Evolutionary conservation across 2,888 invertebrate genomes (phyloP).

Genomic region (Xylocampa areola): DNA sequence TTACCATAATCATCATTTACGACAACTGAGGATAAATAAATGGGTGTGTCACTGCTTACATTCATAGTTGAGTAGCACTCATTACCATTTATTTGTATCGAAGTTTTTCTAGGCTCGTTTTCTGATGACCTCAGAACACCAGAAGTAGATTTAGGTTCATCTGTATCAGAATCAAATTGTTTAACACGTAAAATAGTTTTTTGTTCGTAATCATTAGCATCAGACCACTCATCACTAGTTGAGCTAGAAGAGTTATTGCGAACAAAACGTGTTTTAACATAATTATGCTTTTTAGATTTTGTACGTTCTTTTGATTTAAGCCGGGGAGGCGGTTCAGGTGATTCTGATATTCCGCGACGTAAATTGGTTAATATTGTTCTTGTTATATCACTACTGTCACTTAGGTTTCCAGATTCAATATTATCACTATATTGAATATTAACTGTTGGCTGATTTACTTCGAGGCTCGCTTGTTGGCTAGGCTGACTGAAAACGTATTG

Average conservation of each 20-base stretch:
- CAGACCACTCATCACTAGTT: constrained; percentile 88
- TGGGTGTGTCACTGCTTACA: constrained; percentile 91
- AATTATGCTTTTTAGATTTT: constrained; percentile 85
- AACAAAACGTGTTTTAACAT: constrained; percentile 86
- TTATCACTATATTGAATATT: constrained; percentile 58
- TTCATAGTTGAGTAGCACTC: constrained; percentile 94
- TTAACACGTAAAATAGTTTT: constrained; percentile 83
- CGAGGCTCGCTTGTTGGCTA: constrained; percentile 31
- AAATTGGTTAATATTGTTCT: constrained; percentile 80
- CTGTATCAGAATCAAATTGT: constrained; percentile 87
- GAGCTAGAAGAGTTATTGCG: constrained; percentile 85
- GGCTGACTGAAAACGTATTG: constrained; percentile 53
- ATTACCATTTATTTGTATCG: constrained; percentile 93
- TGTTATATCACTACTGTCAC: constrained; percentile 85
- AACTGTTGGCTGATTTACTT: constrained; percentile 24
- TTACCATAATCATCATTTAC: constrained; percentile 90
- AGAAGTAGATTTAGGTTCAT: constrained; percentile 67
- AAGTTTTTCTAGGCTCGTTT: constrained; percentile 90
- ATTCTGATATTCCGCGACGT: constrained; percentile 81
- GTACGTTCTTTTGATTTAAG: constrained; percentile 78
- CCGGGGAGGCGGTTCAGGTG: constrained; percentile 87
- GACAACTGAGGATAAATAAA: constrained; percentile 93
- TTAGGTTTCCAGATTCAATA: constrained; percentile 78
- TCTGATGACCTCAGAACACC: constrained; percentile 70
- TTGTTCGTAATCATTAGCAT: constrained; percentile 85